Evolutionary conservation across 2,797 vertebrate species (phyloP).

Genomic region (Salarias fasciatus): DNA sequence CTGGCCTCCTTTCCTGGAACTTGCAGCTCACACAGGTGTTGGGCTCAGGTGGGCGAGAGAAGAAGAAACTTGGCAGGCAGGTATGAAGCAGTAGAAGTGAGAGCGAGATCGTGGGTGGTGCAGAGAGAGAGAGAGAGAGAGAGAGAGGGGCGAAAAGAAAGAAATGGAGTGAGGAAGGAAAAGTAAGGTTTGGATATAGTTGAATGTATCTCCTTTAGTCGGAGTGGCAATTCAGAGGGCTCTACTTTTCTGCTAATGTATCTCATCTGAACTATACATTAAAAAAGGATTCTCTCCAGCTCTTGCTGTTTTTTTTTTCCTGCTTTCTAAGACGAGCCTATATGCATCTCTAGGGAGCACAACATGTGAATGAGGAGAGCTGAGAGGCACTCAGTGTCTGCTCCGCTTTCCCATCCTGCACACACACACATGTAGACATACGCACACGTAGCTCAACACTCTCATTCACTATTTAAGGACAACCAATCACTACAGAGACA

Average conservation of each 20-base stretch:
- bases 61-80: slow-evolving; percentile 61
- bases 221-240: slow-evolving; percentile 17
- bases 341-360: slow-evolving; percentile 61
- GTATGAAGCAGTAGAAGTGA: slow-evolving; percentile 41
- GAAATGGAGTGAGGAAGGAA: slow-evolving; percentile 17
- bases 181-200: slow-evolving; percentile 7
- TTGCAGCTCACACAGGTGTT: slow-evolving; percentile 64
- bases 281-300: slow-evolving; percentile 15
- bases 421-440: slow-evolving; percentile 15
- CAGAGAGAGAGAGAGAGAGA: slow-evolving; percentile 24
- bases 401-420: slow-evolving; percentile 59
- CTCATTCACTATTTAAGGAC: slow-evolving; percentile 60
- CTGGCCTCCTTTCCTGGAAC: slow-evolving; percentile 63
- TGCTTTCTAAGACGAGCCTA: slow-evolving; percentile 58
- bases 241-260: slow-evolving; percentile 32
- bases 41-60: slow-evolving; percentile 65
- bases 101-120: slow-evolving; percentile 32
- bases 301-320: slow-evolving; percentile 24
- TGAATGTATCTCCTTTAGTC: slow-evolving; percentile 27
- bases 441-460: slow-evolving; percentile 21
- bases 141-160: too few species aligned
- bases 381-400: slow-evolving; percentile 62
- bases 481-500: slow-evolving; percentile 20
- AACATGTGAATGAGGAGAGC: slow-evolving; percentile 62
- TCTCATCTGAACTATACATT: slow-evolving; percentile 31